phyloP scores from a whole-genome alignment of 2,113 vertebrate species.

The Salvelinus alpinus region DNA sequence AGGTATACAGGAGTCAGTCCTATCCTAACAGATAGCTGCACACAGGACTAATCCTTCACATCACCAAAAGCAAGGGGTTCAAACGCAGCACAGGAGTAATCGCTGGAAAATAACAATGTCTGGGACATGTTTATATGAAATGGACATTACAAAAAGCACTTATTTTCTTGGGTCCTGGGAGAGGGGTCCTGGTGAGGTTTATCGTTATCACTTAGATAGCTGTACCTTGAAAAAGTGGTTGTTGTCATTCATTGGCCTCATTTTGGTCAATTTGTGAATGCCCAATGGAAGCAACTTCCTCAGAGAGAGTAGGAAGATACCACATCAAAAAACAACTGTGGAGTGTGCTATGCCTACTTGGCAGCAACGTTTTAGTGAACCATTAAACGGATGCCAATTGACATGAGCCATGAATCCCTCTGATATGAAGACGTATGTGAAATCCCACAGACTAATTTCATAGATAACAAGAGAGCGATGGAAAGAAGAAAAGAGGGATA shows the following conservation, averaged over 20 bases:
- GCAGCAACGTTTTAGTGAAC: neutral
- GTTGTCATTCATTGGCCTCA: neutral
- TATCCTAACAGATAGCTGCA: slow-evolving; percentile 36
- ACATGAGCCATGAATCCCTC: neutral
- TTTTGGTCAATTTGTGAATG: neutral
- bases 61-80: slow-evolving; percentile 37
- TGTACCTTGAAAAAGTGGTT: neutral
- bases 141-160: slow-evolving; percentile 31
- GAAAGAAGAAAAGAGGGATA: neutral
- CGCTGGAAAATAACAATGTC: slow-evolving; percentile 46
- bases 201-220: neutral
- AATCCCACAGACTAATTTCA: neutral
- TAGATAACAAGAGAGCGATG: neutral
- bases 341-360: neutral
- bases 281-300: neutral
- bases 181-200: slow-evolving; percentile 25
- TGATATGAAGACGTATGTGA: neutral
- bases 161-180: slow-evolving; percentile 18
- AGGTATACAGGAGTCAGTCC: slow-evolving; percentile 32
- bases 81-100: slow-evolving; percentile 36
- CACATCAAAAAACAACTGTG: neutral
- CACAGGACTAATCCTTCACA: slow-evolving; percentile 31
- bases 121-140: slow-evolving; percentile 43
- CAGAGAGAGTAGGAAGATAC: neutral
- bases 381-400: neutral